Base-by-base conservation (phyloP, 2,888 invertebrate genomes). In the Chaetoderma sp. region DNA sequence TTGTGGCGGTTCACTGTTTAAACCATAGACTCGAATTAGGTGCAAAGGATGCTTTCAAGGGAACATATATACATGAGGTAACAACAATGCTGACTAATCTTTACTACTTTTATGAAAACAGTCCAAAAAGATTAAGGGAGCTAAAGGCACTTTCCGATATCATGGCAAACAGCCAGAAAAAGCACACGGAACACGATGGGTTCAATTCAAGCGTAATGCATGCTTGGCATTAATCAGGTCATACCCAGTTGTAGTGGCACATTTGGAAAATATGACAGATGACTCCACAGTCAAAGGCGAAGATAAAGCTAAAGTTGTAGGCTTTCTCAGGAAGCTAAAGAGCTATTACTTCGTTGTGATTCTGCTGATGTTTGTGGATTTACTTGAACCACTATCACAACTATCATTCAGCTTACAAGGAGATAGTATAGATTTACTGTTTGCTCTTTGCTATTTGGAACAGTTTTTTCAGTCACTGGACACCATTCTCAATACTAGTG, bases 1-100 rank as follows among this genome's bases (percentile, higher is more conserved):
- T 55, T 5, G 25, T 55, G 8, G 55, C n/a, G 16, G 23, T 32
- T 16, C 55, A 55, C 23, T 55, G 55, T 18, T 21, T 55, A 18
- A 55, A 55, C 21, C 55, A 55, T 32, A 55, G 33, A 4, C 33
- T 55, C 6, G 55, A 55, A 32, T 33, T 55, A 18, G 55, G 33
- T 32, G 33, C 33, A 5, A 36, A 55, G 25, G 21, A 55, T 32
- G 32, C 13, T 8, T 55, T 55, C 33, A 32, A n/a, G 21, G n/a
- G 4, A 2, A 56, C 56, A n/a, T 32, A 33, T 27, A 21, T 56
- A 21, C n/a, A n/a, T 13, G 32, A 32, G 23, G 10, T 56, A 23
- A 18, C 36, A 4, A 10, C 18, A 10, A 23, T 36, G 3, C 4
- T 56, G 18, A 56, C 23, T 18, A 33, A 25, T 4, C 36, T 56